These are phyloP conservation scores for Gymnorhina tibicen DNA, from an alignment of 2,113 vertebrate species.

Conservation along the genomic window DNA sequence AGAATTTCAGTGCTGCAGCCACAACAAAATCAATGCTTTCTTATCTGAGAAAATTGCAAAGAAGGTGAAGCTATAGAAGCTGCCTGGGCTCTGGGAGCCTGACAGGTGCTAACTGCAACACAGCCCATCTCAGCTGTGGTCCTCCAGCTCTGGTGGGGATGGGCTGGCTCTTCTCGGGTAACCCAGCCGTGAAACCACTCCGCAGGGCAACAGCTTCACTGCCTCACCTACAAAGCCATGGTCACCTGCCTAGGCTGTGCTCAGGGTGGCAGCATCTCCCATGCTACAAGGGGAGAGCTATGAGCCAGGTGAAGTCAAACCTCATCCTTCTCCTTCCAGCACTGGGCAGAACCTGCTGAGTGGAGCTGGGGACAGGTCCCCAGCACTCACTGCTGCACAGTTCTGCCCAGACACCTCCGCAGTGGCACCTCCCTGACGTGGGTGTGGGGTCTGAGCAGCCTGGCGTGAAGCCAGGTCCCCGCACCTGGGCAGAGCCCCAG, in stretches of 20 bases:
- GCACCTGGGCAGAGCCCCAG: neutral
- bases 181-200: neutral
- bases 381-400: neutral
- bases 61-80: neutral
- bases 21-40: neutral
- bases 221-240: neutral
- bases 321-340: neutral
- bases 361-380: neutral
- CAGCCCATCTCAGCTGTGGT: neutral
- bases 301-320: neutral
- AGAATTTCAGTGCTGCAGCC: neutral
- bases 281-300: neutral
- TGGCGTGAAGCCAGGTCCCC: fast-evolving
- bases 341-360: neutral
- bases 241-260: neutral
- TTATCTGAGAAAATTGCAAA: neutral
- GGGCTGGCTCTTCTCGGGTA: neutral
- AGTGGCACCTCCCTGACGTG: fast-evolving
- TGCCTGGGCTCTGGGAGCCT: fast-evolving
- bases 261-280: fast-evolving
- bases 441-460: neutral
- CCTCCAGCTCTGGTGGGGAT: neutral
- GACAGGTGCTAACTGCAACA: neutral
- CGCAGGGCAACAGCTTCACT: neutral
- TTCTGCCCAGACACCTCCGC: neutral